Base-by-base conservation (phyloP, 2,797 vertebrate genomes). In the Gadopsis marmoratus region DNA sequence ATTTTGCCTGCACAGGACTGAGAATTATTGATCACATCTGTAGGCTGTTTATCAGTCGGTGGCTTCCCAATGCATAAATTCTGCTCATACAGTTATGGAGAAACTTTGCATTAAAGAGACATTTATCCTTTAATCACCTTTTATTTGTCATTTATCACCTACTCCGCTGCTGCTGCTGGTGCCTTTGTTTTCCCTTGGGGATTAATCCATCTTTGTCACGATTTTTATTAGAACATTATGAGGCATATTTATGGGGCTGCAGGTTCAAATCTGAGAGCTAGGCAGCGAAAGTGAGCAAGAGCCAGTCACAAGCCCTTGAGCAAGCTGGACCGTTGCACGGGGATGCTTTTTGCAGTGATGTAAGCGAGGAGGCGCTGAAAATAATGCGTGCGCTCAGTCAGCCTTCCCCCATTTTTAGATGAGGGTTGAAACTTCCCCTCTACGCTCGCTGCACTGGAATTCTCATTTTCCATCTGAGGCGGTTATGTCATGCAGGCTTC, bases 401-500 rank as follows among this genome's bases (percentile, higher is more conserved):
- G 61, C 69, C 75, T 48, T 67, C 14, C 29, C 45, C 3, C 26
- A 26, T 26, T 17, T 19, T 60, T 35, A 47, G 17, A 33, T 21
- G 60, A 75, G 56, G 69, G 58, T 35, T 13, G 5, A 68, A 77
- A 61, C 33, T 23, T 41, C 59, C 29, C 51, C 71, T 48, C 43
- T 16, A 3, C 2, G 61, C 58, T 61, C 0, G 48, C 14, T 61
- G 64, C 35, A 2, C 72, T 21, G 60, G 29, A 54, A 12, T 51
- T 35, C 39, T 74, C 48, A 39, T 76, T 73, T 66, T 45, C 21
- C 74, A 31, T 39, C 26, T 29, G 75, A n/a, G 75, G 71, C 71
- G 1, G 45, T 72, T 68, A 12, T 73, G 79, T 67, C 69, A 16
- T 54, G 56, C 67, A 19, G 76, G 62, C 76, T 73, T 78, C 43